phyloP scores from a whole-genome alignment of 2,113 vertebrate genomes.

The Ictalurus furcatus region DNA sequence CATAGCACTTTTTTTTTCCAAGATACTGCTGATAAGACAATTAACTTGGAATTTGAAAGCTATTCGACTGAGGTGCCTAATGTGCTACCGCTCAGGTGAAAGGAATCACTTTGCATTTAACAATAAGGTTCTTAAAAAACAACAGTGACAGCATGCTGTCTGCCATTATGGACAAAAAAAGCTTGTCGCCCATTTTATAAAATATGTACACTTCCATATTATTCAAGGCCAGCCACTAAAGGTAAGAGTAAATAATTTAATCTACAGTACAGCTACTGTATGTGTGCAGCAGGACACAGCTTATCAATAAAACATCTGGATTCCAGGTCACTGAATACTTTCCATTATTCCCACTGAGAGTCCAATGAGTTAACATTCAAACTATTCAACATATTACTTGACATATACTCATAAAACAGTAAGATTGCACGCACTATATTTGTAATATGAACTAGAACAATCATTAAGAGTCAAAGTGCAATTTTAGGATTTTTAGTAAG shows the following conservation, averaged over 20 bases:
- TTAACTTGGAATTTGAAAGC: slow-evolving; percentile 16
- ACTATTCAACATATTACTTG: background rate
- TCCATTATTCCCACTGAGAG: background rate
- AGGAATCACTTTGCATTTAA: background rate
- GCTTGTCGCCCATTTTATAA: background rate
- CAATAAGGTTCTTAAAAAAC: background rate
- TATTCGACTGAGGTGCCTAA: background rate
- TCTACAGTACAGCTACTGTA: background rate
- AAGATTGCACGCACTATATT: background rate
- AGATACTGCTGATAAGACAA: slow-evolving; percentile 9
- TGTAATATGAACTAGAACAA: background rate
- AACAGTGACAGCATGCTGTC: background rate
- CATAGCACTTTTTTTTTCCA: slow-evolving; percentile 17
- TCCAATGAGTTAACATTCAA: background rate
- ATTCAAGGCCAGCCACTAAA: background rate
- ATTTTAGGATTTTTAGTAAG: background rate
- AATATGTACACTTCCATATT: background rate
- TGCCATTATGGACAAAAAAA: background rate
- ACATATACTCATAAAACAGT: background rate
- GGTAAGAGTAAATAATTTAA: background rate
- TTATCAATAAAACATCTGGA: background rate
- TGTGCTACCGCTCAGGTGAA: background rate
- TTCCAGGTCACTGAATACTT: background rate
- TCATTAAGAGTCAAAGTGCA: background rate
- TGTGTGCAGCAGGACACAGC: background rate